Conservation (phyloP, 2,797 vertebrate species). For the Luscinia megarhynchos region DNA sequence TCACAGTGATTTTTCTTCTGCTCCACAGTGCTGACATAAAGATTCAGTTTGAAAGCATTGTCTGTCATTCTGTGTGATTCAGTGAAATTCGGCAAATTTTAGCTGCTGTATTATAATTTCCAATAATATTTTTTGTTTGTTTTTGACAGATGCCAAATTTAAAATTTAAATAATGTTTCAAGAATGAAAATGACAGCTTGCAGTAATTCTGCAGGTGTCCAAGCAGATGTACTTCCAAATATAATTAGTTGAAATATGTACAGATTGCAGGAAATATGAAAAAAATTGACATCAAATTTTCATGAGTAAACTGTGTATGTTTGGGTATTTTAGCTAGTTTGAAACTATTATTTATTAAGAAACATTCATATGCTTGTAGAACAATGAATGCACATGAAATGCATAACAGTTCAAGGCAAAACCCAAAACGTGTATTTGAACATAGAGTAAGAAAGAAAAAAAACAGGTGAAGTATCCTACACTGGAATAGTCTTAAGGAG, state of each 20-base stretch:
- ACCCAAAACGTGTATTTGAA: background rate
- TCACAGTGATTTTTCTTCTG: slow-evolving; percentile 76
- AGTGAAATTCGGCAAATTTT: slow-evolving; percentile 84
- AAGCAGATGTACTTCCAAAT: slow-evolving; percentile 85
- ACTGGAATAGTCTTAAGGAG: background rate
- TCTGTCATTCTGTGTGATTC: slow-evolving; percentile 80
- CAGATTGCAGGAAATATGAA: slow-evolving; percentile 78
- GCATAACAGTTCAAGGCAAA: background rate
- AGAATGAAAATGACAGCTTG: slow-evolving; percentile 86
- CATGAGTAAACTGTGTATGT: slow-evolving; percentile 56
- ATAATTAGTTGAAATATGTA: slow-evolving; percentile 80
- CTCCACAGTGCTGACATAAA: slow-evolving; percentile 76
- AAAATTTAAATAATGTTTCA: slow-evolving; percentile 86
- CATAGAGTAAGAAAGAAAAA: background rate
- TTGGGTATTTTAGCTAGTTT: slow-evolving; percentile 25
- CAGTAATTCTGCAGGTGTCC: slow-evolving; percentile 86
- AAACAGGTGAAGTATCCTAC: background rate
- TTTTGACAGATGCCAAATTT: slow-evolving; percentile 89
- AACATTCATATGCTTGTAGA: background rate
- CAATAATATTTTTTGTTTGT: slow-evolving; percentile 69
- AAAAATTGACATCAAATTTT: slow-evolving; percentile 71
- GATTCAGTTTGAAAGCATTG: slow-evolving; percentile 29
- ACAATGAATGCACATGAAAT: background rate
- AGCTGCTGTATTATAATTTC: slow-evolving; percentile 79
- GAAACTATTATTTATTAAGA: slow-evolving; percentile 22